Percentiles rank a stretch among this genome's conserved stretches.
phyloP scores from a whole-genome alignment of 1,140 invertebrate genomes.

The Globodera rostochiensis region DNA sequence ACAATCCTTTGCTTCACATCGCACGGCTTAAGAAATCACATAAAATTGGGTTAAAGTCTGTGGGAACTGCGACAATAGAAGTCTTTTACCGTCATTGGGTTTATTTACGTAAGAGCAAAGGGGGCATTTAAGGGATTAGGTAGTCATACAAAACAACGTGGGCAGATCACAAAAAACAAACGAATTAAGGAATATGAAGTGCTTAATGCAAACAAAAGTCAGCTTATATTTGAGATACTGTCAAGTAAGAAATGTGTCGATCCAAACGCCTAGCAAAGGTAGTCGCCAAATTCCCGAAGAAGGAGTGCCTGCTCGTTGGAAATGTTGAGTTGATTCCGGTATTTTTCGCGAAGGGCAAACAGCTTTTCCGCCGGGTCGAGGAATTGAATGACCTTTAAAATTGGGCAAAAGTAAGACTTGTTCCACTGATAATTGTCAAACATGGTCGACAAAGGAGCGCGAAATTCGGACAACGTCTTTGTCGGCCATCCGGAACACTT shows the following conservation, averaged over 20 bases:
- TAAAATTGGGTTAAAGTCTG: no score
- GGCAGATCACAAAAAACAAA: not conserved
- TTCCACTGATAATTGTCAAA: not conserved
- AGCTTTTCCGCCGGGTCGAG: conserved; percentile 12
- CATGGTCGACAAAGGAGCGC: conserved; percentile 22
- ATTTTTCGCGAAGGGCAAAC: conserved; percentile 34
- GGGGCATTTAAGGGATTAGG: no score
- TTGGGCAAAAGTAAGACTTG: not conserved
- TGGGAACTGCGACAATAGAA: no score
- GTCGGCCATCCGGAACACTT: conserved; percentile 27
- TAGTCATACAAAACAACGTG: no score
- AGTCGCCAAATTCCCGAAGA: conserved; percentile 19
- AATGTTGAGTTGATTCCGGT: conserved; percentile 19
- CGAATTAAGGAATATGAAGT: not conserved
- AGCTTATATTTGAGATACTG: not conserved
- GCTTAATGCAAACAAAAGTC: not conserved
- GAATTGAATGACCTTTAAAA: conserved; percentile 28
- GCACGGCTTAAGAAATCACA: no score
- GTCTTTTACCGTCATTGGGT: no score
- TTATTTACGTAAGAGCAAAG: no score
- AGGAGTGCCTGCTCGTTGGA: conserved; percentile 12
- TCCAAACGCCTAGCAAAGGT: not conserved
- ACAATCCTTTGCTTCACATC: no score
- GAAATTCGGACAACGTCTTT: not conserved
- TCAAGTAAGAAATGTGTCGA: not conserved